Evolutionary conservation across 2,113 vertebrate species (phyloP).

Genomic region (Anser brachyrhynchus): DNA sequence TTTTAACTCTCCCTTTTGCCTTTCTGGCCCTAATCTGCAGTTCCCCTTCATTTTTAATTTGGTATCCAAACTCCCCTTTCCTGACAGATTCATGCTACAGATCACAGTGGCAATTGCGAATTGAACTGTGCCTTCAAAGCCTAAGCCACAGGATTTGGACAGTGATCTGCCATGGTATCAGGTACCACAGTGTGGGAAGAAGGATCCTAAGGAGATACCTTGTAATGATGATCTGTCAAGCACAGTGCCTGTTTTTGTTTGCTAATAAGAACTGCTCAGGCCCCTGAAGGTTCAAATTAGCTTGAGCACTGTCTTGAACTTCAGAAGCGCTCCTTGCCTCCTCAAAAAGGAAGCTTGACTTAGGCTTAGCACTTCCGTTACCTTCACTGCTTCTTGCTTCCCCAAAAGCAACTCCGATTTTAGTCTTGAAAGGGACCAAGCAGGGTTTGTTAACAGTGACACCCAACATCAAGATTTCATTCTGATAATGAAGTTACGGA

Average conservation of each 20-base stretch:
- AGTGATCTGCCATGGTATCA: neutral
- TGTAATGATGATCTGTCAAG: neutral
- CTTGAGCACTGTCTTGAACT: neutral
- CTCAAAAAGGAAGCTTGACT: neutral
- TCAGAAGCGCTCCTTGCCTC: neutral
- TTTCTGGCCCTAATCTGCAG: neutral
- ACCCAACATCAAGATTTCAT: neutral
- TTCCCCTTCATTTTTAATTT: neutral
- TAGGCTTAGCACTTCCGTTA: neutral
- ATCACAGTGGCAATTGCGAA: neutral
- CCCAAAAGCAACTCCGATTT: neutral
- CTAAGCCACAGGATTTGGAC: neutral
- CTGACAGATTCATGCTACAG: neutral
- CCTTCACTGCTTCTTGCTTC: neutral
- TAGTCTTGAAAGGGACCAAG: neutral
- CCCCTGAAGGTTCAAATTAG: neutral
- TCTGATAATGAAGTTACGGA: neutral
- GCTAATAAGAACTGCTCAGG: neutral
- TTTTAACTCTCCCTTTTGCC: neutral
- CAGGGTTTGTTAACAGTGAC: neutral
- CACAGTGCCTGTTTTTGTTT: neutral
- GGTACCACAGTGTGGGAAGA: neutral
- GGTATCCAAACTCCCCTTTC: neutral
- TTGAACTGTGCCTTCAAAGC: neutral
- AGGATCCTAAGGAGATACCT: neutral